Evolutionary conservation across 2,797 vertebrate species (phyloP), one percentile per base, ranked within the genome.

Genomic region (Propithecus deckenii): DNA sequence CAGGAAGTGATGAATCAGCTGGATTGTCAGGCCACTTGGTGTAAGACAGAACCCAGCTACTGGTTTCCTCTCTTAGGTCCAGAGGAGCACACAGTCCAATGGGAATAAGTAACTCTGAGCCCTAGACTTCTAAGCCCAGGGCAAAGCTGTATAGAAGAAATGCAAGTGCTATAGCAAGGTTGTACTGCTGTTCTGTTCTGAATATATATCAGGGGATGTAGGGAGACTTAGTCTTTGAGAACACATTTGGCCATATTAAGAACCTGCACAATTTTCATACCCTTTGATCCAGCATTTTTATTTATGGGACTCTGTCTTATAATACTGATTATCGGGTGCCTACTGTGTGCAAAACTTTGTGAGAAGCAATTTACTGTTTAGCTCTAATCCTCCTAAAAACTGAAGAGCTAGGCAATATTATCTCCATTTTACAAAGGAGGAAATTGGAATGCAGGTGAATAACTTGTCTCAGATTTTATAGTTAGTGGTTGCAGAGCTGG

Each of bases 401-500:
- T 78, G 2, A 5, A 84, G 46, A 22, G 63, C 7, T 12, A 25
- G 57, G 11, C 52, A 35, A 32, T 57, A 25, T 28, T 46, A 75
- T 67, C 74, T 10, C 32, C 28, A 8, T 78, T 63, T 95, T 28
- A 71, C 65, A 63, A 92, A 86, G 81, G 71, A 91, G 50, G 35
- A 89, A 75, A 46, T 57, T 52, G 76, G 59, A 95, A 59, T 25
- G 91, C n/a, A 28, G 59, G 67, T 52, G 20, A 30, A 28, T 52
- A 69, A 89, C n/a, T 61, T 93, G 43, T 75, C 57, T 30, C 5
- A 30, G 41, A 41, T 38, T 48, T 38, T 28, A 23, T 4, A 7
- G 35, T 74, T 63, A 28, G 89, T 61, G 65, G 20, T 67, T 48
- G 32, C 22, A 20, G 17, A 72, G 78, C 65, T 96, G 50, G 59